Evolutionary conservation across 2,797 vertebrate genomes (phyloP), one percentile per base, ranked within the genome.

Genomic region (Tapera naevia): DNA sequence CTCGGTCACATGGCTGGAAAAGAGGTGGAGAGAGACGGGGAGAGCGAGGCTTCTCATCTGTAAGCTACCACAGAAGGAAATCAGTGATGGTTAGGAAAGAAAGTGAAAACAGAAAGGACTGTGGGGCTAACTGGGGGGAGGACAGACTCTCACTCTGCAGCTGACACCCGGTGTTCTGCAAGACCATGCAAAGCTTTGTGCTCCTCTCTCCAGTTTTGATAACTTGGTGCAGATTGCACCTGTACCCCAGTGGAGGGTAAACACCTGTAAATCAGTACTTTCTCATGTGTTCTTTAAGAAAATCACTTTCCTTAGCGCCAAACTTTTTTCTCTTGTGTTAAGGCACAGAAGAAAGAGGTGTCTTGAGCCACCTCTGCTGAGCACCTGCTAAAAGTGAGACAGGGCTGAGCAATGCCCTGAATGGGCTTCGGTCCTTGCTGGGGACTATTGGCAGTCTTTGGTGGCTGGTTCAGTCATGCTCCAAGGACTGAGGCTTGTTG

Each of bases 71-170:
- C 45, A 41, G 83, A 72, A 62, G 54, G 80, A 92, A 93, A 91
- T 23, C 53, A 89, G 41, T n/a, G 33, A 75, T 37, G 85, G 30
- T 82, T 84, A 90, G 69, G 24, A 76, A 67, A 50, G 83, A 84
- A 94, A 91, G 57, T 37, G 88, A 89, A 93, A 95, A 51, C 83
- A 81, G 53, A 70, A 94, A 33, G 54, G 62, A 17, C n/a, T 41
- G 81, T 32, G 13, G 53, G 46, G 73, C 43, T 58, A 30, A 6
- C 19, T 12, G 10, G 17, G 51, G 33, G 10, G 32, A 48, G 37
- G 54, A 37, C 28, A 50, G 35, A 25, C 56, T 81, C 35, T 30
- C 64, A 10, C 37, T 53, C 72, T 56, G 56, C 51, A 58, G 7
- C 27, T 5, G 54, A 30, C 60, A 23, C 14, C 19, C 13, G 56